Evolutionary conservation across 2,113 vertebrate genomes (phyloP).

Genomic region (Seriola aureovittata): DNA sequence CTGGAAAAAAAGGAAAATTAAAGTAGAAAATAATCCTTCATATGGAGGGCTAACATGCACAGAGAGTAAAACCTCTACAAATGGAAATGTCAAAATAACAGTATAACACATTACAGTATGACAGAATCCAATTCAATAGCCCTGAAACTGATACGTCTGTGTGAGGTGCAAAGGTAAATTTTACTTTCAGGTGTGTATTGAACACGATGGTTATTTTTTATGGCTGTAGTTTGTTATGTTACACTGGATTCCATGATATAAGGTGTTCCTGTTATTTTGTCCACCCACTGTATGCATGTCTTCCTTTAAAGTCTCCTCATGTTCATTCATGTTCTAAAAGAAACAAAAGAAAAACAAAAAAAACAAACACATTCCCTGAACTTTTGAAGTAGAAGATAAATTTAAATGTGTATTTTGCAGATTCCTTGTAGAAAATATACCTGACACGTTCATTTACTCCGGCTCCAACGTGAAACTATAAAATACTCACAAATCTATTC

Average conservation of each 20-base stretch:
- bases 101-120: not conserved
- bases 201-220: not conserved
- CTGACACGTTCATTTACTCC: conserved; percentile 11
- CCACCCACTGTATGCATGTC: conserved; percentile 7
- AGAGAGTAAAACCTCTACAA: not conserved
- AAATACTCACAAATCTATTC: not conserved
- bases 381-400: conserved; percentile 21
- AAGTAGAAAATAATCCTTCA: not conserved
- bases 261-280: conserved; percentile 4
- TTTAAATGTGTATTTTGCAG: conserved; percentile 31
- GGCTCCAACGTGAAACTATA: conserved; percentile 2
- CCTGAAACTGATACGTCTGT: not conserved
- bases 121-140: conserved; percentile 1
- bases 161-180: not conserved
- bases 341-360: conserved; percentile 8
- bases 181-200: conserved; percentile 1
- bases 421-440: conserved; percentile 48
- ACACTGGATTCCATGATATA: not conserved
- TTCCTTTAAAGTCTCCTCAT: not conserved
- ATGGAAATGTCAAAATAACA: not conserved
- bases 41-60: conserved; percentile 9
- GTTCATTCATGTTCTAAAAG: conserved; percentile 20
- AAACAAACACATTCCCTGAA: conserved; percentile 61
- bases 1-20: not conserved
- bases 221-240: conserved; percentile 17